A percentile compares a stretch with the other conserved stretches of the same genome.
Evolutionary conservation across 1,140 invertebrate genomes (phyloP).

Genomic region (Phymastichus coffea): DNA sequence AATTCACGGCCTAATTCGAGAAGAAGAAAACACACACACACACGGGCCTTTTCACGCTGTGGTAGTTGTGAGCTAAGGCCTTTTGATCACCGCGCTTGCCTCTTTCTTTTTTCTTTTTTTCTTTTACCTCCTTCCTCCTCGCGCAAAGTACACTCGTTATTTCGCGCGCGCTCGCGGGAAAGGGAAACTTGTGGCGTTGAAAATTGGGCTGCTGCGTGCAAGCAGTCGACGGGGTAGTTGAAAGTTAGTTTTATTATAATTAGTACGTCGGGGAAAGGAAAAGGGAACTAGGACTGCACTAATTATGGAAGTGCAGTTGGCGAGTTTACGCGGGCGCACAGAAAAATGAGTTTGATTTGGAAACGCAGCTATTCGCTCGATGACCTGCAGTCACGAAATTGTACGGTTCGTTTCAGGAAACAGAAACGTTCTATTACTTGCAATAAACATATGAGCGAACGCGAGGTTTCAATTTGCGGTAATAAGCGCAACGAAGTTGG

Average conservation of each 20-base stretch:
- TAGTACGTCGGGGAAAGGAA: too few species aligned
- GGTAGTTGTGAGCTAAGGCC: too few species aligned
- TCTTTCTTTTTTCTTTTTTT: slow-evolving; percentile 26
- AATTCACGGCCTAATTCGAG: slow-evolving; percentile 49
- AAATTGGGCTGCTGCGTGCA: too few species aligned
- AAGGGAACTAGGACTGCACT: too few species aligned
- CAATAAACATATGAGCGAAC: background rate
- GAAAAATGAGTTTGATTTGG: background rate
- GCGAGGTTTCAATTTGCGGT: background rate
- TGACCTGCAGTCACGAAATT: too few species aligned
- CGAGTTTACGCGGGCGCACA: background rate
- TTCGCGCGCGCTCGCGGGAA: too few species aligned
- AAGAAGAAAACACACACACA: too few species aligned
- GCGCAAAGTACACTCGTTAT: slow-evolving; percentile 34
- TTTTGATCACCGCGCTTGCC: slow-evolving; percentile 33
- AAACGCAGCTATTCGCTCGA: too few species aligned
- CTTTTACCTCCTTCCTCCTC: slow-evolving; percentile 32
- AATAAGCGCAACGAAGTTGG: background rate
- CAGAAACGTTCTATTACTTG: background rate
- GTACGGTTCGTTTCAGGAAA: too few species aligned
- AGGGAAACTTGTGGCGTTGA: too few species aligned
- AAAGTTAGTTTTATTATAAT: too few species aligned
- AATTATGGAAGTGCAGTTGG: slow-evolving; percentile 26
- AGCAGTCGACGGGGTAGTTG: too few species aligned
- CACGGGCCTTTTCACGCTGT: slow-evolving; percentile 43